Base-by-base conservation (phyloP, 2,888 invertebrate species). In the Clistopyga incitator region DNA sequence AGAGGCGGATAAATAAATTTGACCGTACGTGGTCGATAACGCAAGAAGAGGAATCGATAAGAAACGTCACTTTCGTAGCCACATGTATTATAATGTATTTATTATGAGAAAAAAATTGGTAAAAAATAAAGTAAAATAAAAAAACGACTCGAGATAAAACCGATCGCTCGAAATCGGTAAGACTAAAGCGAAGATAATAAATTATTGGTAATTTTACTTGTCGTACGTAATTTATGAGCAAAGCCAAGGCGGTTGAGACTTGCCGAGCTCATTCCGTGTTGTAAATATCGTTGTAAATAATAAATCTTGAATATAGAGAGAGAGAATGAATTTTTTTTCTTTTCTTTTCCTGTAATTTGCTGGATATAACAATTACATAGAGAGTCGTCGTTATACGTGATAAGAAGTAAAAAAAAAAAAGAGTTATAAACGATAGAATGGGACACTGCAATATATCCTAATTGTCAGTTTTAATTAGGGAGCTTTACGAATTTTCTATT, bases 401-500 rank as follows among this genome's bases (percentile, higher is more conserved):
- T 86, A 88, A 89, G 86, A 84, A 75, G 82, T 78, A 82, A 84
- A 72, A 85, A 2, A 85, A 77, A 84, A 72, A 52, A 78, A 78
- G 61, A 81, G 67, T 76, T 81, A 82, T 84, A 84, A 81, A 81
- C 71, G 83, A 85, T 85, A 86, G 78, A 87, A 91, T 91, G 91
- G 92, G 92, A 92, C 91, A 92, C 91, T 92, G 92, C 93, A 93
- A 93, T 93, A 92, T 91, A 92, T 85, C 90, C 90, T 90, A 91
- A 92, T 92, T 90, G 90, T 91, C 90, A 89, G 87, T 90, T 92
- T 90, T 72, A 90, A 91, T 90, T 91, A 92, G 91, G 88, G 89
- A 90, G 90, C 89, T 91, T 92, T 91, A 91, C 88, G 90, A 88
- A 61, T 90, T 90, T 90, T 89, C 34, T 78, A 80, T 85, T 77